phyloP scores from a whole-genome alignment of 2,888 invertebrate species.

The Drosophila prolongata region DNA sequence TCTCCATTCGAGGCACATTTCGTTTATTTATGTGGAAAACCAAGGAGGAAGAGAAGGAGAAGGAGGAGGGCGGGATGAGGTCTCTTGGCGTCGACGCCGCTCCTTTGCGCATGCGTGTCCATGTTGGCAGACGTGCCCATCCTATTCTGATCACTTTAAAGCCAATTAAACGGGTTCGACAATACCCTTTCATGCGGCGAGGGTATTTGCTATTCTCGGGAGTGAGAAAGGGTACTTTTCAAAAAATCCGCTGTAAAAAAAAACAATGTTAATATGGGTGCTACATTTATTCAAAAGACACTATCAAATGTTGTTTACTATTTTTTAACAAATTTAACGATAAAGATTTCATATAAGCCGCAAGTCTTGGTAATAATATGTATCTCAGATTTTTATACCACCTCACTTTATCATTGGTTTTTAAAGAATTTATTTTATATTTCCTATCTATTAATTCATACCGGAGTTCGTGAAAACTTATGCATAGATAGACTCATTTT shows the following conservation, averaged over 20 bases:
- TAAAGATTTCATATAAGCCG: no score
- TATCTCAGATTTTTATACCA: no score
- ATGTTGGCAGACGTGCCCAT: slow-evolving; percentile 40
- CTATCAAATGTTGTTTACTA: no score
- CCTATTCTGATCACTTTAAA: slow-evolving; percentile 50
- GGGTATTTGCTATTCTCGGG: slow-evolving; percentile 1
- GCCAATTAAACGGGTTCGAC: slow-evolving; percentile 67
- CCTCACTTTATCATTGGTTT: no score
- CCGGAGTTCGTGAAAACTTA: no score
- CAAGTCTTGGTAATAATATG: no score
- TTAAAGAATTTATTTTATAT: no score
- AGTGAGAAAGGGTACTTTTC: neutral
- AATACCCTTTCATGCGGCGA: slow-evolving; percentile 20
- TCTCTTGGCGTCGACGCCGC: slow-evolving; percentile 31
- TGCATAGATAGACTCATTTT: no score
- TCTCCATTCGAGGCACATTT: slow-evolving; percentile 59
- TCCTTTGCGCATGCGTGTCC: slow-evolving; percentile 52
- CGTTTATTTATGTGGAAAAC: slow-evolving; percentile 53
- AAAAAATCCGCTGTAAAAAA: neutral
- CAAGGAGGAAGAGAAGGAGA: slow-evolving; percentile 1
- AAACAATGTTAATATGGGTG: neutral
- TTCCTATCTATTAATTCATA: no score
- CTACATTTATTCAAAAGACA: neutral
- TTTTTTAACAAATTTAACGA: no score
- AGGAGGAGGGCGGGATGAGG: neutral